Conservation (phyloP, 64 coral and sea anemone species). For the Catalaphyllia jardinei region DNA sequence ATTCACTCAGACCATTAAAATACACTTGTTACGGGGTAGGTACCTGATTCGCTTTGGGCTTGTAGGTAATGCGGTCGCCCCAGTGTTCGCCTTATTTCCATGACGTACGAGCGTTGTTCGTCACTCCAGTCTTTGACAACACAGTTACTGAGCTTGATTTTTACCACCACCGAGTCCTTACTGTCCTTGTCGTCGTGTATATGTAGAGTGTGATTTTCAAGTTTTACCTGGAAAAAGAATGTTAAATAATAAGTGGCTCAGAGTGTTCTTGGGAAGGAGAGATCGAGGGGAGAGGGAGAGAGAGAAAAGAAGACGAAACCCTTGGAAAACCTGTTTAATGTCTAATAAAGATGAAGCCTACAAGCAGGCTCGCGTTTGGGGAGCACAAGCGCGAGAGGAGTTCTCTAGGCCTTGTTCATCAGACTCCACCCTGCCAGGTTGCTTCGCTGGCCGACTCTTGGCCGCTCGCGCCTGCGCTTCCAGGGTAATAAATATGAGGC, state of each 20-base stretch:
- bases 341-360: not conserved
- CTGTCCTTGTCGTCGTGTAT: conserved; percentile 73
- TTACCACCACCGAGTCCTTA: conserved; percentile 53
- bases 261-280: not conserved
- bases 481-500: too few relatives aligned
- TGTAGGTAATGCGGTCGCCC: conserved; percentile 75
- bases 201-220: conserved; percentile 63
- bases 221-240: conserved; percentile 48
- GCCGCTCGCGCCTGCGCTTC: too few relatives aligned
- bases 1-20: too few relatives aligned
- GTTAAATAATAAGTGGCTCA: too few relatives aligned
- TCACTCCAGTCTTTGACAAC: conserved; percentile 66
- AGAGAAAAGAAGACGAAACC: not conserved
- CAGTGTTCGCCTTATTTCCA: conserved; percentile 64
- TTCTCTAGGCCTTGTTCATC: too few relatives aligned
- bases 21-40: too few relatives aligned
- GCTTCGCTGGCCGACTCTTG: too few relatives aligned
- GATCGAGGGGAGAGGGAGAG: not conserved
- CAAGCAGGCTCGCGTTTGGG: not conserved
- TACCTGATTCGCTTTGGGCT: conserved; percentile 70
- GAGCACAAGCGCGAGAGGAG: too few relatives aligned
- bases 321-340: not conserved
- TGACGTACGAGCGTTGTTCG: conserved; percentile 43
- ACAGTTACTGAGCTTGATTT: conserved; percentile 77
- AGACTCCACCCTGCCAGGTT: too few relatives aligned